Conservation (phyloP, 2,888 invertebrate genomes). For the Tetranychus piercei region DNA sequence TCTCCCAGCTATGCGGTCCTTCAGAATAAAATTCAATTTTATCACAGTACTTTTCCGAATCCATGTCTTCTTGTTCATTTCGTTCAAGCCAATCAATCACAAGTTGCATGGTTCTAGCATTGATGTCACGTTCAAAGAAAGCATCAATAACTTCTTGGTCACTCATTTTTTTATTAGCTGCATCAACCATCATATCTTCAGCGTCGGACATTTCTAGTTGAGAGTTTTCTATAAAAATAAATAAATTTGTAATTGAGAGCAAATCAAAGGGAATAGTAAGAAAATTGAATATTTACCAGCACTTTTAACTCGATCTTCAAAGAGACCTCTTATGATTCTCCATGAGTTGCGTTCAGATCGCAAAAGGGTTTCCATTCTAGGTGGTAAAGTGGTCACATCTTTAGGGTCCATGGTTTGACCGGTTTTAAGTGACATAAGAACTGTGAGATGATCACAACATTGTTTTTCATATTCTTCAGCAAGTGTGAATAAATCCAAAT, state of each 20-base stretch:
- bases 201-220: not conserved
- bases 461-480: slow-evolving; percentile 45
- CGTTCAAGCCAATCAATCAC: slow-evolving; percentile 83
- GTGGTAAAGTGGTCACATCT: slow-evolving; percentile 13
- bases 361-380: slow-evolving; percentile 32
- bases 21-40: slow-evolving; percentile 57
- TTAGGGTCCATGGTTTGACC: slow-evolving; percentile 25
- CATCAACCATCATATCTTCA: slow-evolving; percentile 19
- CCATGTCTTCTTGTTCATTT: slow-evolving; percentile 45
- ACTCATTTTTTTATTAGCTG: slow-evolving; percentile 34
- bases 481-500: slow-evolving; percentile 38
- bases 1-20: slow-evolving; percentile 44
- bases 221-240: slow-evolving; percentile 7
- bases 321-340: slow-evolving; percentile 61
- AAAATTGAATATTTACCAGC: slow-evolving; percentile 26
- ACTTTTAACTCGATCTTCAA: slow-evolving; percentile 51
- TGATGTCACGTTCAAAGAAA: slow-evolving; percentile 41
- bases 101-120: slow-evolving; percentile 45
- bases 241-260: slow-evolving; percentile 6
- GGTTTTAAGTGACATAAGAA: slow-evolving; percentile 35
- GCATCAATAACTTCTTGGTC: slow-evolving; percentile 43
- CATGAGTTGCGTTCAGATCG: slow-evolving; percentile 72
- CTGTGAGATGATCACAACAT: slow-evolving; percentile 44
- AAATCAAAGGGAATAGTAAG: not conserved
- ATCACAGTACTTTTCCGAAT: slow-evolving; percentile 32